Base-by-base conservation (phyloP, 2,113 vertebrate genomes). In the Atlantisia rogersi region DNA sequence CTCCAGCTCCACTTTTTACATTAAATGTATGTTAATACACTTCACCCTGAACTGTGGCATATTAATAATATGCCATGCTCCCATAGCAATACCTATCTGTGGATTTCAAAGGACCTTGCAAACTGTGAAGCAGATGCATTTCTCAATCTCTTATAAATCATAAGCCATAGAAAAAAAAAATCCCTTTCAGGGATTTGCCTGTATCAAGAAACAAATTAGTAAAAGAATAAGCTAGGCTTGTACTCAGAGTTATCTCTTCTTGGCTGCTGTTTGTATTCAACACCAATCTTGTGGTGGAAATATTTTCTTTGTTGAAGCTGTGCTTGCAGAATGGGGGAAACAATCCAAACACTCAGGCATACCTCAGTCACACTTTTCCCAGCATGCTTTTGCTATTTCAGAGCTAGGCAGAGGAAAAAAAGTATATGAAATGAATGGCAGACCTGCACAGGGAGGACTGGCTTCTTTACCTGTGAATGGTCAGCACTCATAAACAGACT, bases 131-230 rank as follows among this genome's bases (percentile, higher is more conserved):
- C 74, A 74, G 92, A 77, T 46, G 29, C 11, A 20, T 95, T 96
- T 86, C 39, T 59, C 76, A 88, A 56, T 86, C 56, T 86, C 24
- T 86, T 71, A 82, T 71, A 96, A 92, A 78, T 81, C 79, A 75
- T 81, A 95, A 90, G 42, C 39, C 56, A 52, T 20, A 13, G 59
- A 88, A 59, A 58, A n/a, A n/a, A 46, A 69, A 37, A 67, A 60
- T 62, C 12, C 42, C 35, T 96, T 88, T 83, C 56, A 82, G 63
- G 82, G 67, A 85, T 95, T 89, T 93, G 55, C 32, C 39, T 92
- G 29, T 90, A 78, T 88, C 79, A 90, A 88, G 46, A 81, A 93
- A 90, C 46, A 96, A 89, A 92, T 94, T 90, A 96, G 52, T 75
- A 90, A 69, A 90, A 88, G 53, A 88, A 92, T 82, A 92, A 85